Percentiles rank a stretch among this genome's conserved stretches.
phyloP scores from a whole-genome alignment of 1,140 invertebrate genomes.

The Drosophila parvula region DNA sequence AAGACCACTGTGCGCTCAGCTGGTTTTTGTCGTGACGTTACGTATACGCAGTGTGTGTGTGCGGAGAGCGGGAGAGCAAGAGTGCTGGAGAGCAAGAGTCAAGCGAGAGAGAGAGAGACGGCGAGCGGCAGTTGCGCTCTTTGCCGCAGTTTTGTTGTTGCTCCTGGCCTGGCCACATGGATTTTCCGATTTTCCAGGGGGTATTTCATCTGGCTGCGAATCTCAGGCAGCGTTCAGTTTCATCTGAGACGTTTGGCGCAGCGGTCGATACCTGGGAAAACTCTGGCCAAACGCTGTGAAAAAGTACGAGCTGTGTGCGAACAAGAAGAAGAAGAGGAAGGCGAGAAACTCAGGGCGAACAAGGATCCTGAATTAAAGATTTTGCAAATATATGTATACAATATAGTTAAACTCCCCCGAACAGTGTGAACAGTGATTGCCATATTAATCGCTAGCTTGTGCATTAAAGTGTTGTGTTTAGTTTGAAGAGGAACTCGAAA shows the following conservation, averaged over 20 bases:
- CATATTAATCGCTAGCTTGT: neutral
- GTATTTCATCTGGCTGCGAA: constrained; percentile 81
- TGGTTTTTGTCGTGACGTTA: constrained; percentile 46
- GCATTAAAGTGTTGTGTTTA: constrained; percentile 12
- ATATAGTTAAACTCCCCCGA: neutral
- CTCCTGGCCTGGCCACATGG: constrained; percentile 64
- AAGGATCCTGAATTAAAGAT: constrained; percentile 3
- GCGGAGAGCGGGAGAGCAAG: constrained; percentile 6
- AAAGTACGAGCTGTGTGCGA: constrained; percentile 26
- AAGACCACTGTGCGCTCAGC: constrained; percentile 38
- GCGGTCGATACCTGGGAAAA: constrained; percentile 66
- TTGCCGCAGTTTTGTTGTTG: constrained; percentile 70
- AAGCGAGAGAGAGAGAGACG: constrained; percentile 16
- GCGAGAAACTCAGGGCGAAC: constrained; percentile 12
- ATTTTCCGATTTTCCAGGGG: constrained; percentile 70
- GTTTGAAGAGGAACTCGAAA: neutral
- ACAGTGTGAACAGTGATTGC: constrained; percentile 6
- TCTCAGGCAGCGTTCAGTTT: constrained; percentile 77
- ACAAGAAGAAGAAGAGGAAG: constrained; percentile 17
- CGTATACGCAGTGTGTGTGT: constrained; percentile 59
- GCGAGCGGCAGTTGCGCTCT: constrained; percentile 60
- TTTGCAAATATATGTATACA: neutral
- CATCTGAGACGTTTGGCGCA: constrained; percentile 82
- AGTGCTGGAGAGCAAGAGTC: constrained; percentile 29
- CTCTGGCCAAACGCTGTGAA: constrained; percentile 47